These are phyloP conservation scores for Bemisia tabaci DNA, from an alignment of 1,140 invertebrate genomes.

Conservation along the genomic window DNA sequence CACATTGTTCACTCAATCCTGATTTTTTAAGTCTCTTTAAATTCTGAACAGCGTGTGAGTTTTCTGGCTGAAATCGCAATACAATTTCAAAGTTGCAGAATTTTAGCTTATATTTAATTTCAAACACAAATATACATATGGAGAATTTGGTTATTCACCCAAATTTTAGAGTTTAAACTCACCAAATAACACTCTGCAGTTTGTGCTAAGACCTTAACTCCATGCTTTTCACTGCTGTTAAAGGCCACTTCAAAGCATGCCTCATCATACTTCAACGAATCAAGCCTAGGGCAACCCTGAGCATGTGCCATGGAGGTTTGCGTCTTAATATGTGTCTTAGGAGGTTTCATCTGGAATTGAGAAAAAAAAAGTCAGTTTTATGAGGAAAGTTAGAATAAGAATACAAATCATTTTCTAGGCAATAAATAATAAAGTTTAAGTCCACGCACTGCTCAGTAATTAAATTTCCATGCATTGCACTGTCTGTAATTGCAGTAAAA, in stretches of 20 bases:
- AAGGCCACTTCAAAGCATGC: neutral
- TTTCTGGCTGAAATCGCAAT: neutral
- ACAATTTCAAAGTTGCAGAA: no score
- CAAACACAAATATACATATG: no score
- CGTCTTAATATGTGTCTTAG: neutral
- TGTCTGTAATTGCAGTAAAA: no score
- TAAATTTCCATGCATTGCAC: no score
- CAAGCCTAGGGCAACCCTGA: neutral
- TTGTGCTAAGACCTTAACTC: neutral
- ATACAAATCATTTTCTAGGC: no score
- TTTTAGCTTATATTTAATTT: no score
- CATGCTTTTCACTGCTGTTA: neutral
- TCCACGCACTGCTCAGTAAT: no score
- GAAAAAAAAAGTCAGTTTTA: slow-evolving; percentile 1
- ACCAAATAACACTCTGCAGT: neutral
- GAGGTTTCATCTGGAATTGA: no score
- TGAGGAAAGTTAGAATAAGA: no score
- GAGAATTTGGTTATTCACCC: neutral
- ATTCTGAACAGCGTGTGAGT: neutral
- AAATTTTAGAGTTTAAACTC: neutral
- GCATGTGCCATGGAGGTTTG: neutral
- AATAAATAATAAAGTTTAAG: no score
- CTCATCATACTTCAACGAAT: neutral
- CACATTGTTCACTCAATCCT: neutral
- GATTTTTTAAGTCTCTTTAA: neutral